Percentiles rank a stretch among this genome's conserved stretches.
Evolutionary conservation across 2,888 invertebrate genomes (phyloP).

Genomic region (Ophion slaviceki): DNA sequence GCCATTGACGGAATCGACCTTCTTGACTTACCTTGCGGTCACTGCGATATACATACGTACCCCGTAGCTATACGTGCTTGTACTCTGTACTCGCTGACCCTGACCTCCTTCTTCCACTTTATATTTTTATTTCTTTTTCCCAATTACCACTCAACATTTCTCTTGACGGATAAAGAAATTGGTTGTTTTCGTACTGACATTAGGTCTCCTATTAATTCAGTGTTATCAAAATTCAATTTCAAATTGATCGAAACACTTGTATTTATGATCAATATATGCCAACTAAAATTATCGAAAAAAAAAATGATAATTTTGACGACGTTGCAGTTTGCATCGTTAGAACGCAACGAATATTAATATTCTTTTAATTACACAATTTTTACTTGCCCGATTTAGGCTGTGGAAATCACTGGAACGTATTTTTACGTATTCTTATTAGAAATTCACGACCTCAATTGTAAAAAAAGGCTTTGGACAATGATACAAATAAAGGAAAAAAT

Average conservation of each 20-base stretch:
- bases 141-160: background rate
- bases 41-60: background rate
- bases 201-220: background rate
- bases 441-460: no score
- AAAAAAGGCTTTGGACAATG: no score
- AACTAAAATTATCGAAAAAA: background rate
- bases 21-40: background rate
- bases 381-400: no score
- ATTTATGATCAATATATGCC: background rate
- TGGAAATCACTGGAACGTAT: no score
- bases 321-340: no score
- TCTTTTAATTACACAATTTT: no score
- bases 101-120: conserved; percentile 26
- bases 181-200: background rate
- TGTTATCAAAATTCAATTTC: background rate
- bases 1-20: background rate
- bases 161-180: background rate
- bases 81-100: background rate
- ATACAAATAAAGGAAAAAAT: no score
- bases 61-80: background rate
- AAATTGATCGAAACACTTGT: background rate
- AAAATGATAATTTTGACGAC: background rate
- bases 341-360: no score
- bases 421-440: no score
- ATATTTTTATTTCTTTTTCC: conserved; percentile 7